These are phyloP conservation scores for Crotalus viridis DNA, from an alignment of 2,113 vertebrate genomes.

Conservation along the genomic window DNA sequence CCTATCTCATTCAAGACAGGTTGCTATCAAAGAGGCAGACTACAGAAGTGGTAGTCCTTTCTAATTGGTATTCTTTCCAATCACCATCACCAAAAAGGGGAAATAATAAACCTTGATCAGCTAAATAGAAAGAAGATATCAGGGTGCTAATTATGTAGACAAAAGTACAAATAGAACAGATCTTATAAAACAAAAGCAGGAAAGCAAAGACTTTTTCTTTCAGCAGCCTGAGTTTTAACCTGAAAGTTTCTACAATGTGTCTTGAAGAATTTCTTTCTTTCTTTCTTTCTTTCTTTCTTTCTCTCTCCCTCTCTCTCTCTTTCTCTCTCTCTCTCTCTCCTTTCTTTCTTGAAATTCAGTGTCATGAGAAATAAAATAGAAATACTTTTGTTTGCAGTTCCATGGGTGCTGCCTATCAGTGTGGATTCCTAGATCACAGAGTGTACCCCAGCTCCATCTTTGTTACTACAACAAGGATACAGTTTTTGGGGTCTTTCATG, in stretches of 20 bases:
- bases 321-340: not conserved
- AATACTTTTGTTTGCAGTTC: not conserved
- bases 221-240: slow-evolving; percentile 27
- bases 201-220: slow-evolving; percentile 16
- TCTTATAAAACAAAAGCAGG: slow-evolving; percentile 25
- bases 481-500: not conserved
- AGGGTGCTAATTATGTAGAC: slow-evolving; percentile 50
- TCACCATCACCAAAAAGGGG: slow-evolving; percentile 23
- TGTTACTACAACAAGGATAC: not conserved
- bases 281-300: not conserved
- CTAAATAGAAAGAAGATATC: slow-evolving; percentile 7
- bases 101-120: slow-evolving; percentile 27
- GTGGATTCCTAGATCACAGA: not conserved
- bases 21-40: slow-evolving; percentile 5
- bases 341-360: not conserved
- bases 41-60: slow-evolving; percentile 2
- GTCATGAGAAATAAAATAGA: not conserved
- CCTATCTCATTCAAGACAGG: slow-evolving; percentile 20
- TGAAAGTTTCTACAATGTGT: slow-evolving; percentile 7
- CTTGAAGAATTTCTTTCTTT: not conserved
- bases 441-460: not conserved
- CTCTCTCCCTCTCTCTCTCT: not conserved
- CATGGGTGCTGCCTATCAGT: not conserved
- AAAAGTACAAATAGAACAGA: slow-evolving; percentile 43
- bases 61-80: slow-evolving; percentile 14